Evolutionary conservation across 2,113 vertebrate species (phyloP).

Genomic region (Phyllostomus hastatus): DNA sequence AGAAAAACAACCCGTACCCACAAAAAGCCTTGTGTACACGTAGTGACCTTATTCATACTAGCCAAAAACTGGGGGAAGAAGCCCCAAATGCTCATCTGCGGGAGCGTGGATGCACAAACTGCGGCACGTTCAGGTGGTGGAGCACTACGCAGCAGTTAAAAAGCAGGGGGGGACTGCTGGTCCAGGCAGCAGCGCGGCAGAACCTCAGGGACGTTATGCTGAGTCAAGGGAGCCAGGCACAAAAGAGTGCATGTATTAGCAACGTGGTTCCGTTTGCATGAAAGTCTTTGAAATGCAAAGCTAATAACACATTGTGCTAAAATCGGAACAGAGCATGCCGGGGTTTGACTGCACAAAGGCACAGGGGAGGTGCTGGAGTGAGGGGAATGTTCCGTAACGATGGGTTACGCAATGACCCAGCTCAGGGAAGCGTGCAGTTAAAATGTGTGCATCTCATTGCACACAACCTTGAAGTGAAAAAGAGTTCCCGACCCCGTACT

Average conservation of each 20-base stretch:
- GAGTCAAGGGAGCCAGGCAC: not conserved
- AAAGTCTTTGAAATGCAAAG: not conserved
- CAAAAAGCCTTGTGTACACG: not conserved
- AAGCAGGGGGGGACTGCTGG: not conserved
- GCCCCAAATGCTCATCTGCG: not conserved
- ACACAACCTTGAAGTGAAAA: not conserved
- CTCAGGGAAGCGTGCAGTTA: not conserved
- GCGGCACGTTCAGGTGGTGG: not conserved
- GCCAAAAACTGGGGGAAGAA: not conserved
- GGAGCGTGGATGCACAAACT: not conserved
- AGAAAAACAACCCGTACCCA: not conserved
- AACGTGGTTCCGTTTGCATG: not conserved
- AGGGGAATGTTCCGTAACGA: not conserved
- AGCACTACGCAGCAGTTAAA: not conserved
- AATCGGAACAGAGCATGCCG: not conserved
- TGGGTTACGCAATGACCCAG: not conserved
- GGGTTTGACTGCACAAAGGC: not conserved
- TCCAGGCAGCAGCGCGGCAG: not conserved
- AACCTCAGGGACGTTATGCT: not conserved
- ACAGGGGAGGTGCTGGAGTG: not conserved
- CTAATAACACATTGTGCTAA: not conserved
- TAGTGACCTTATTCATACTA: not conserved
- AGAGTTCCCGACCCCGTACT: not conserved
- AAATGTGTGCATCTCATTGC: not conserved
- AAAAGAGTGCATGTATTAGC: not conserved